Conservation (phyloP, 2,888 invertebrate species). For the Clitarchus hookeri region DNA sequence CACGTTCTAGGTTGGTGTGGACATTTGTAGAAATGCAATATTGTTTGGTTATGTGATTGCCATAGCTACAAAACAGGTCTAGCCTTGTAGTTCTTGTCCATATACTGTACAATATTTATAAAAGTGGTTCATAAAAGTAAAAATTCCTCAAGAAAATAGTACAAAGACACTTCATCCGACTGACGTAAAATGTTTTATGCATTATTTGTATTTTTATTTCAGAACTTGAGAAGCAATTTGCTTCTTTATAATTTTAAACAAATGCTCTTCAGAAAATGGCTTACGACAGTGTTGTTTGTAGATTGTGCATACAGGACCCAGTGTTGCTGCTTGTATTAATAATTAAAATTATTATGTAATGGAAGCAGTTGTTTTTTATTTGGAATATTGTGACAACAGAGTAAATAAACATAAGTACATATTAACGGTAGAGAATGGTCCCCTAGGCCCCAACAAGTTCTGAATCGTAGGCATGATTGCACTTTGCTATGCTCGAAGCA, state of each 20-base stretch:
- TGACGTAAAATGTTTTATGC: constrained; percentile 38
- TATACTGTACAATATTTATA: constrained; percentile 8
- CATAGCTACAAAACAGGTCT: constrained; percentile 27
- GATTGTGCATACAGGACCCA: constrained; percentile 29
- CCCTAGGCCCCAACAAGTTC: too few species aligned
- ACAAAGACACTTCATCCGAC: constrained; percentile 50
- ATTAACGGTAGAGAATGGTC: too few species aligned
- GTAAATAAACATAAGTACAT: too few species aligned
- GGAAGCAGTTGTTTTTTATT: constrained; percentile 29
- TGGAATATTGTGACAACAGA: too few species aligned
- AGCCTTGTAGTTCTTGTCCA: constrained; percentile 30
- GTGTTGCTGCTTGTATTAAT: constrained; percentile 42
- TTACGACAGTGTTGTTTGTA: constrained; percentile 31
- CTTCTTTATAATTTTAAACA: constrained; percentile 24
- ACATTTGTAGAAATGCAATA: constrained; percentile 22
- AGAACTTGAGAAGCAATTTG: background rate
- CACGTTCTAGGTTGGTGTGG: background rate
- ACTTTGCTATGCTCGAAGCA: too few species aligned
- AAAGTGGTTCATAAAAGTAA: constrained; percentile 39
- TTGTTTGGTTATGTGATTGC: background rate
- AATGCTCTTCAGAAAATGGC: constrained; percentile 17
- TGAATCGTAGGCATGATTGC: too few species aligned
- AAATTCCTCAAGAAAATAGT: constrained; percentile 55
- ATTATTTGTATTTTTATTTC: constrained; percentile 27
- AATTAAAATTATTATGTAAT: constrained; percentile 37